These are phyloP conservation scores for silkworm (Bombyx mori) DNA, from an alignment of 1,140 invertebrate genomes.

Conservation along the genomic window DNA sequence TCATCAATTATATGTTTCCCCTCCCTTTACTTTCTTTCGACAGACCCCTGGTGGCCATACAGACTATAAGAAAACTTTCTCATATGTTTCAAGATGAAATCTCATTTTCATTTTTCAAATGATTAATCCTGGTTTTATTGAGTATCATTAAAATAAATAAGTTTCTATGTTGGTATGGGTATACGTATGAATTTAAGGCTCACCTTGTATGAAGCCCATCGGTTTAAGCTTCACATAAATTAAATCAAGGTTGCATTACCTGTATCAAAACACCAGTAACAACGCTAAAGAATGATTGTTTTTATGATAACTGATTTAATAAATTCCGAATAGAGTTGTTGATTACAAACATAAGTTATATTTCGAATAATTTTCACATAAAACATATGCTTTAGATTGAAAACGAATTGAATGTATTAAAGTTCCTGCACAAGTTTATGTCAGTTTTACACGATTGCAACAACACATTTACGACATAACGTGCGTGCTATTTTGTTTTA, in stretches of 20 bases:
- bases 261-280: no score
- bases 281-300: no score
- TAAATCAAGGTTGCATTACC: no score
- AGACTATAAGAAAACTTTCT: not conserved
- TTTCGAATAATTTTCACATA: not conserved
- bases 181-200: no score
- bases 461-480: slow-evolving; percentile 36
- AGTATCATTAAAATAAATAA: not conserved
- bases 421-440: slow-evolving; percentile 35
- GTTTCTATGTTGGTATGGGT: no score
- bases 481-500: slow-evolving; percentile 55
- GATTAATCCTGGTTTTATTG: not conserved
- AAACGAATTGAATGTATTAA: slow-evolving; percentile 53
- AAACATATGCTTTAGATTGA: not conserved
- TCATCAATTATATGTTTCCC: slow-evolving; percentile 46
- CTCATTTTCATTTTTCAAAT: not conserved
- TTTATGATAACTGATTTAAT: no score
- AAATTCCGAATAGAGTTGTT: no score
- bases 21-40: slow-evolving; percentile 10
- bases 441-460: slow-evolving; percentile 9
- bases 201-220: no score
- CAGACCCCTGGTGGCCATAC: slow-evolving; percentile 9
- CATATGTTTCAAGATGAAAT: not conserved
- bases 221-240: no score
- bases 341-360: no score